These are phyloP conservation scores for Albula goreensis DNA, from an alignment of 2,113 vertebrate species.

Conservation along the genomic window DNA sequence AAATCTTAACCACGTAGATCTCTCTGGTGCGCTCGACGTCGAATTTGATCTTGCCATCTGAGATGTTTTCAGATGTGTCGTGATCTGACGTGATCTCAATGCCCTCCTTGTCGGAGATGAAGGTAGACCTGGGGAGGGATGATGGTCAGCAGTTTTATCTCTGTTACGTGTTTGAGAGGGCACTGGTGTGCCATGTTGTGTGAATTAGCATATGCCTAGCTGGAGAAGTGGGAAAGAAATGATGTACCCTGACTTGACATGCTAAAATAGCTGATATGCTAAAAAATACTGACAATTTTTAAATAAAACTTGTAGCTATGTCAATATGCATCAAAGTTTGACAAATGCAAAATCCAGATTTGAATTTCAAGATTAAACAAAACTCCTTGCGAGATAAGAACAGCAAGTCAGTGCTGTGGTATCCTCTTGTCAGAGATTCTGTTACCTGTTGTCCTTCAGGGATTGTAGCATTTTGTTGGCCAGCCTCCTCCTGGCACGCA, in stretches of 20 bases:
- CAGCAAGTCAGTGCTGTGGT: neutral
- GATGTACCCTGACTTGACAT: no score
- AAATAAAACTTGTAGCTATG: no score
- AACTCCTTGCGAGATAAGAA: neutral
- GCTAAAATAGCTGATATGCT: no score
- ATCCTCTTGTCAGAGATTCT: neutral
- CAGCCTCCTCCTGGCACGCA: slow-evolving; percentile 46
- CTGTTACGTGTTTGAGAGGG: neutral
- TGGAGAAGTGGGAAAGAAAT: neutral
- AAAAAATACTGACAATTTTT: no score
- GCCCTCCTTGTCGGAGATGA: slow-evolving; percentile 71
- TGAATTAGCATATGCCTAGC: neutral
- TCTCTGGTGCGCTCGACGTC: slow-evolving; percentile 35
- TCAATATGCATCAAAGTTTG: neutral
- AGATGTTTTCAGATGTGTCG: neutral
- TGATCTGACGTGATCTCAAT: slow-evolving; percentile 64
- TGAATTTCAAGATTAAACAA: neutral
- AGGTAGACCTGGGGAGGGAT: slow-evolving; percentile 59
- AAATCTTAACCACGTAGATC: slow-evolving; percentile 50
- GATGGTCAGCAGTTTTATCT: neutral
- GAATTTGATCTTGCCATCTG: slow-evolving; percentile 69
- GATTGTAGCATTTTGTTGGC: slow-evolving; percentile 47
- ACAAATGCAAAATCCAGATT: neutral
- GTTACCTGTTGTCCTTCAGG: slow-evolving; percentile 48
- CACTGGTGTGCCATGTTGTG: neutral